Conservation (phyloP, 2,888 invertebrate genomes). For the Diogma glabrata region DNA sequence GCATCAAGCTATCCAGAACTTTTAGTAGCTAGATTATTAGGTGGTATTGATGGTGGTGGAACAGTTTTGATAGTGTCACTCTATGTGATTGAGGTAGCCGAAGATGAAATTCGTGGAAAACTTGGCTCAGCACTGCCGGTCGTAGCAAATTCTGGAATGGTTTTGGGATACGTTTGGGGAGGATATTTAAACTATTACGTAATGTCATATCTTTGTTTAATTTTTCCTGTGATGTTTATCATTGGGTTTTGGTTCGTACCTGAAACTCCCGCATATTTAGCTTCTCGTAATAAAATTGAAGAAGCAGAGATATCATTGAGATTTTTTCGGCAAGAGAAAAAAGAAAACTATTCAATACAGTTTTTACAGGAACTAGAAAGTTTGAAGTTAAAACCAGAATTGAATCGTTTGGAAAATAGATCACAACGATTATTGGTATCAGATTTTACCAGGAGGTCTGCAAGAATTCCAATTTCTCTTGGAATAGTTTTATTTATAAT, state of each 20-base stretch:
- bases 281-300: conserved; percentile 2
- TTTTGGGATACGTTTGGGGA: conserved; percentile 10
- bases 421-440: not conserved
- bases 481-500: conserved; percentile 28
- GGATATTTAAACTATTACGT: conserved; percentile 10
- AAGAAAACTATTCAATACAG: too few species aligned
- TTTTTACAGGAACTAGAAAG: too few species aligned
- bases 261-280: conserved; percentile 11
- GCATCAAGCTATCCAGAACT: conserved; percentile 10
- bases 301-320: conserved; percentile 11
- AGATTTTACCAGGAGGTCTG: conserved; percentile 23
- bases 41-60: conserved; percentile 15
- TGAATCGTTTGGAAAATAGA: too few species aligned
- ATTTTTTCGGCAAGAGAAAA: conserved; percentile 4
- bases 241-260: conserved; percentile 11
- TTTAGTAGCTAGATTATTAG: conserved; percentile 10
- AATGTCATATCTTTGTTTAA: conserved; percentile 9
- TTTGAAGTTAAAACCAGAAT: too few species aligned
- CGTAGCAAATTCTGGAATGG: conserved; percentile 9
- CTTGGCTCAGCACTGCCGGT: conserved; percentile 12
- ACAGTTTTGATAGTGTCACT: conserved; percentile 10
- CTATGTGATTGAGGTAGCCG: conserved; percentile 10
- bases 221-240: conserved; percentile 11
- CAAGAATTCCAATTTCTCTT: conserved; percentile 27
- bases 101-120: conserved; percentile 11